phyloP scores from a whole-genome alignment of 2,113 vertebrate species.

The Trichechus manatus region DNA sequence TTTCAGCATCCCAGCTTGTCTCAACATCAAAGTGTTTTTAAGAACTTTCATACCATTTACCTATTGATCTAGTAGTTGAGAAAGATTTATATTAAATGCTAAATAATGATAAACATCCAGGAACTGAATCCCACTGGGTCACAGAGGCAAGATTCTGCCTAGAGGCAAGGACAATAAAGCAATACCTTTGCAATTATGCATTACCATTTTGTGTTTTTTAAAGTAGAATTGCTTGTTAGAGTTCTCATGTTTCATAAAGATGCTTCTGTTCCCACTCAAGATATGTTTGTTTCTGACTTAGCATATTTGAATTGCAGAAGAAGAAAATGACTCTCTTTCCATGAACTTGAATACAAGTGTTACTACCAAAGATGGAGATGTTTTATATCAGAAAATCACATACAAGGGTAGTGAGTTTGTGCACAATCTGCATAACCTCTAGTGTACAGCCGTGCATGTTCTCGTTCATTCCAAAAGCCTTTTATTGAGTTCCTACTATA shows the following conservation, averaged over 20 bases:
- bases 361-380: background rate
- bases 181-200: conserved; percentile 24
- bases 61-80: conserved; percentile 19
- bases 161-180: conserved; percentile 69
- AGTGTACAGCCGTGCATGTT: background rate
- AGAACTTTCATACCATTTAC: background rate
- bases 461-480: background rate
- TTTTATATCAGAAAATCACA: background rate
- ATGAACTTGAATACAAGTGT: background rate
- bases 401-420: background rate
- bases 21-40: conserved; percentile 50
- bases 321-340: background rate
- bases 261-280: background rate
- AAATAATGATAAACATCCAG: background rate
- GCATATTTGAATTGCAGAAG: background rate
- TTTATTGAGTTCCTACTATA: background rate
- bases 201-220: conserved; percentile 53
- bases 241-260: conserved; percentile 34
- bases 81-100: conserved; percentile 47
- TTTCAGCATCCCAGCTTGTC: conserved; percentile 7
- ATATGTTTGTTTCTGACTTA: background rate
- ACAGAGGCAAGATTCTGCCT: conserved; percentile 5
- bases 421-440: background rate
- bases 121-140: conserved; percentile 28
- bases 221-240: background rate